These are phyloP conservation scores for Paguma larvata DNA, from an alignment of 2,797 vertebrate genomes.

Conservation along the genomic window DNA sequence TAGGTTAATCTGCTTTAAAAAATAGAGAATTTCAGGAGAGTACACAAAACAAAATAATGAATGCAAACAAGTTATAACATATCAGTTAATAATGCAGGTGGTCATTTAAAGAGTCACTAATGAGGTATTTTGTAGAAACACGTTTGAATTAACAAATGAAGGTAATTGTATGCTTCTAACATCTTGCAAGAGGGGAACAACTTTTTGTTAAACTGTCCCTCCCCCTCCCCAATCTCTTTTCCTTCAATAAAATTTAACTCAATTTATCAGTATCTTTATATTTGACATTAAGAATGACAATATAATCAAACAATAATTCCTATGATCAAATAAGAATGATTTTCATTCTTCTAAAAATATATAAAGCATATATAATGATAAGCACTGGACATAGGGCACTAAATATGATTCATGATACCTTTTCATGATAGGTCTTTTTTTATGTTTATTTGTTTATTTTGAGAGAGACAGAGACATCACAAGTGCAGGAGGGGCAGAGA, in stretches of 20 bases:
- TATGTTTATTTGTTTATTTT: no score
- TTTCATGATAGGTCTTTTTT: neutral
- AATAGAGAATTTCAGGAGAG: neutral
- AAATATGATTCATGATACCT: neutral
- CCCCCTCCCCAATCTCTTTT: neutral
- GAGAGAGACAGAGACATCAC: no score
- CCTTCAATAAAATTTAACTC: neutral
- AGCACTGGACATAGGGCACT: neutral
- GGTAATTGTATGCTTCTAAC: neutral
- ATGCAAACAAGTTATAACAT: neutral
- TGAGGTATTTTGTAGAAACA: neutral
- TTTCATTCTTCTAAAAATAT: neutral
- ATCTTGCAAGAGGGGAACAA: neutral
- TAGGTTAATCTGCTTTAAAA: slow-evolving; percentile 15
- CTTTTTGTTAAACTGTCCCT: neutral
- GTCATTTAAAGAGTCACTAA: neutral
- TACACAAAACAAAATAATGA: neutral
- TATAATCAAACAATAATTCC: neutral
- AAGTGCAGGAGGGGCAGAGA: no score
- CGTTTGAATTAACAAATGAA: neutral
- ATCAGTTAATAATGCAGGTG: neutral
- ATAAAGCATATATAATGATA: neutral
- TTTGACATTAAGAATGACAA: neutral
- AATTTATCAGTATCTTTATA: neutral
- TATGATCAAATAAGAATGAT: neutral